Percentiles rank a stretch among this genome's conserved stretches.
phyloP scores from a whole-genome alignment of 2,888 invertebrate genomes.

The Taenaris catops region DNA sequence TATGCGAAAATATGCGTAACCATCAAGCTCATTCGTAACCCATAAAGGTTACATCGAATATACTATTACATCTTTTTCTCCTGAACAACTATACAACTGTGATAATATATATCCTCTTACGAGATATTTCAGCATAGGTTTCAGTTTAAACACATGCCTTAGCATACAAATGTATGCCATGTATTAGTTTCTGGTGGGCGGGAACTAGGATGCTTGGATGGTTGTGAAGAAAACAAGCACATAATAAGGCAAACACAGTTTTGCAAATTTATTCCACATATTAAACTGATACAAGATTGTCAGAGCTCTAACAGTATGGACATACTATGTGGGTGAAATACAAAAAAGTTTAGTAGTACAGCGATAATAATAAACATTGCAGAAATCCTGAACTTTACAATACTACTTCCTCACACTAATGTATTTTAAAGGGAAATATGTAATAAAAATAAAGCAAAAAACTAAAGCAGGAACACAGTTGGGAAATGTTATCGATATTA shows the following conservation, averaged over 20 bases:
- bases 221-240: slow-evolving; percentile 39
- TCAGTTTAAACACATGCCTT: no score
- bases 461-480: slow-evolving; percentile 79
- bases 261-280: slow-evolving; percentile 80
- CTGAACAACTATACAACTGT: no score
- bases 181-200: no score
- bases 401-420: slow-evolving; percentile 77
- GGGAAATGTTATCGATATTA: slow-evolving; percentile 73
- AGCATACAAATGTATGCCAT: no score
- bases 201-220: background rate
- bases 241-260: slow-evolving; percentile 80
- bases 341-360: slow-evolving; percentile 69
- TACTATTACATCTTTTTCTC: no score
- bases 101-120: no score
- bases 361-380: slow-evolving; percentile 71
- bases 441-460: slow-evolving; percentile 78
- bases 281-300: slow-evolving; percentile 78
- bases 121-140: no score
- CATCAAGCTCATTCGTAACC: no score
- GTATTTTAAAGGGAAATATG: slow-evolving; percentile 71
- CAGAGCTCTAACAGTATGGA: slow-evolving; percentile 74
- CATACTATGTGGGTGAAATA: slow-evolving; percentile 73
- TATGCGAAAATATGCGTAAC: no score
- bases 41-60: no score
- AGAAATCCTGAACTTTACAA: slow-evolving; percentile 75